Evolutionary conservation across 2,797 vertebrate genomes (phyloP), one percentile per base, ranked within the genome.

Genomic region (Aeoliscus strigatus): DNA sequence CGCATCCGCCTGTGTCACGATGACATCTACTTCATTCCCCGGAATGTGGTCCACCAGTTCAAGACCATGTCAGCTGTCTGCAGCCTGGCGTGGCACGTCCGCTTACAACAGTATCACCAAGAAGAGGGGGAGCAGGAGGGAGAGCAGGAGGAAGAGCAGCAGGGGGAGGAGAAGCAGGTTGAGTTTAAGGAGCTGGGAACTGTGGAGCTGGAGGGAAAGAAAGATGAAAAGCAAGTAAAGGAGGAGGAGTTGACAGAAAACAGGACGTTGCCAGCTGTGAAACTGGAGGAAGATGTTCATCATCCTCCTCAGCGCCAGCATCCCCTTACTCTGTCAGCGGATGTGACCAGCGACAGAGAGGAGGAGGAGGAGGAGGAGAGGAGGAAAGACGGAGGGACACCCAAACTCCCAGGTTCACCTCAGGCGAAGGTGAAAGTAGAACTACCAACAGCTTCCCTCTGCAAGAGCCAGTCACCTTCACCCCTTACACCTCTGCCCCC

Each of bases 31-130:
- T 99, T 96, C 81, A 99, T 99, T 77, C 96, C 96, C 2, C 91
- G 95, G 77, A 95, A 93, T 39, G 95, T 98, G 56, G 91, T 98
- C 61, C 96, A 99, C 84, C 96, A 99, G 83, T 99, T 99, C 85
- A 98, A 98, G 90, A 97, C 94, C 0, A 92, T 99, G 49, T 98
- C 96, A 1, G 90, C 94, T 1, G 96, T 99, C 46, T 95, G 92
- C 86, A 98, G 95, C 84, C 88, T 99, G 77, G 96, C 96, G 1
- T 99, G 96, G 96, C 96, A 99, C 3, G 73, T 99, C 42, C 89
- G 96, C 27, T 87, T 99, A 38, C 88, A 81, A 56, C 88, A 92
- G 13, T 99, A 99, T 51, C 86, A 97, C 66, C 77, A 77, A 15
- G 63, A 21, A 8, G 76, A 85, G 9, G 79, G 69, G 10, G 82